Base-by-base conservation (phyloP, 2,888 invertebrate species). In the Mimas tiliae region DNA sequence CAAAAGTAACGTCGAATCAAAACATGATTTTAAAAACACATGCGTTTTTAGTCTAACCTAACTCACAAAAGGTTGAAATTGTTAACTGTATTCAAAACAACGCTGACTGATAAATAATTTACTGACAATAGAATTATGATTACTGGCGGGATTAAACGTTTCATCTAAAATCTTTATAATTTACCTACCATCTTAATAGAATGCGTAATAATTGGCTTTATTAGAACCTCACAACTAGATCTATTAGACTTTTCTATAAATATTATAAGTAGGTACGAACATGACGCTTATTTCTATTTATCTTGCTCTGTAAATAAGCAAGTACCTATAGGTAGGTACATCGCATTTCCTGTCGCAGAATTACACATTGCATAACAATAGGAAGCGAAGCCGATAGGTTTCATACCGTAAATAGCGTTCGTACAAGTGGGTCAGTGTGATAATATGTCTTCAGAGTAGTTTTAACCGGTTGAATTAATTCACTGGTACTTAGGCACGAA, bases 401-500 rank as follows among this genome's bases (percentile, higher is more conserved):
- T 58, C 58, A 58, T 42, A 58, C 42, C 58, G 42, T 58, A 58
- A 42, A 58, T 58, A 58, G 58, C 58, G 58, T 38, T 42, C 9
- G 68, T 66, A 68, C 52, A 69, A 78, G 73, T 74, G 65, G 76
- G 76, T 71, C 73, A 78, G 64, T 73, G 73, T 65, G 70, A 67
- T 68, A 27, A 27, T 27, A 68, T 65, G 68, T 69, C 65, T 72
- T 73, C 70, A 65, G 68, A 67, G 70, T 67, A 48, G 68, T 47
- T 34, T 45, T 12, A 78, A 76, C 78, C 72, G 75, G 76, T 78
- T 65, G 64, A 34, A 50, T 6, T 34, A 64, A 21, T 64, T 42
- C 19, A 51, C 38, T 9, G 33, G 19, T 9, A 21, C 16, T 63
- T 16, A 63, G 38, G 9, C 55, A 55, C n/a, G n/a, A 33, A n/a